Evolutionary conservation across 2,888 invertebrate genomes (phyloP), one percentile per base, ranked within the genome.

Genomic region (Microplitis deprimator): DNA sequence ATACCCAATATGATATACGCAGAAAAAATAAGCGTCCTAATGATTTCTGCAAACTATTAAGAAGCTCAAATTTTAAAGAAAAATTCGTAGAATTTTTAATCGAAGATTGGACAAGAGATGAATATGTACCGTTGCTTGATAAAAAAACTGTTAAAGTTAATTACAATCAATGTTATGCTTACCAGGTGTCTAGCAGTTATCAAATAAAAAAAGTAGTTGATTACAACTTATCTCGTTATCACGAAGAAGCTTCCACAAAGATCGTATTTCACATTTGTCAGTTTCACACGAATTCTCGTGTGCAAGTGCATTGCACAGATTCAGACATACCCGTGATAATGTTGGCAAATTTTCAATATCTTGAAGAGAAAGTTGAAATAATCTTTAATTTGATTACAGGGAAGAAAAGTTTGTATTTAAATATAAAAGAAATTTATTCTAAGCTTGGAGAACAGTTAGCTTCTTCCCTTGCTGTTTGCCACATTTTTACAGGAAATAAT

Each of bases 41-140:
- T 60, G 85, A 86, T 40, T 84, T 86, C 75, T 17, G 74, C 29
- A 85, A 85, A 83, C 82, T 82, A 76, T 83, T 86, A 71, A 81
- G 78, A 73, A 85, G 79, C 71, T 67, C 7, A 10, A 78, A 82
- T 73, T 85, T 85, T 69, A 84, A 84, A 79, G 80, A 84, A 84
- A 78, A 81, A 68, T 68, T 84, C 67, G 83, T 85, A 1, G 78
- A 82, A 81, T 85, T 85, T 82, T 79, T 84, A 62, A 83, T 83
- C 78, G 81, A 82, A 79, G 82, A 81, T 72, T 82, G 81, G 81
- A 77, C 75, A 69, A 81, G 74, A 13, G 81, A 82, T 62, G 79
- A 84, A 80, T 76, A 79, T 70, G 41, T 69, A 17, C 38, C 39
- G 6, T 79, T 81, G 68, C 77, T 79, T 60, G 38, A n/a, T 78